phyloP scores from a whole-genome alignment of 2,797 vertebrate genomes.

The Halcyon leucocephala region DNA sequence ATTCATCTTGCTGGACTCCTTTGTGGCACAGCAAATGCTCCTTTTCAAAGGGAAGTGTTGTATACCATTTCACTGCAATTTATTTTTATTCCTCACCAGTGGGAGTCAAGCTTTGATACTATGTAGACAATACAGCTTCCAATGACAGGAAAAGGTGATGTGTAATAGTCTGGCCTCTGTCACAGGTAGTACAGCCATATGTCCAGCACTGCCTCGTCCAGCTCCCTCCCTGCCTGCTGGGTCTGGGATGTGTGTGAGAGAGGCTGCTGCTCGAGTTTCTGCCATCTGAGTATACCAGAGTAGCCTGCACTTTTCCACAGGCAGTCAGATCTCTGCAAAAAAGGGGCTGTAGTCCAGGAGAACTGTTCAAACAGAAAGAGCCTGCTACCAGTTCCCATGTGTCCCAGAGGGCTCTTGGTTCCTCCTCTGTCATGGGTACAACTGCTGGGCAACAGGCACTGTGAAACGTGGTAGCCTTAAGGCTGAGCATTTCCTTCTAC shows the following conservation, averaged over 20 bases:
- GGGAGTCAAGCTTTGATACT: background rate
- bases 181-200: background rate
- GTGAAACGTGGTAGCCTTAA: background rate
- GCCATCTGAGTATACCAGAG: accelerated
- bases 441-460: background rate
- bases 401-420: background rate
- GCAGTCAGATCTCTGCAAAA: background rate
- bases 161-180: background rate
- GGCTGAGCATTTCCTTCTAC: background rate
- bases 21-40: background rate
- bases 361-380: background rate
- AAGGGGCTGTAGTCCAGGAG: background rate
- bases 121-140: background rate
- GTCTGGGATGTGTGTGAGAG: background rate
- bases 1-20: background rate
- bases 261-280: background rate
- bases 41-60: background rate
- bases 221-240: background rate
- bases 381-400: background rate
- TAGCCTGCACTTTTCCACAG: background rate
- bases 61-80: background rate
- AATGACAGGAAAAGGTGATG: background rate
- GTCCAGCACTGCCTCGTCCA: background rate
- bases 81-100: too few relatives aligned
- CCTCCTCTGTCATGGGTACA: accelerated